Conservation (phyloP, 2,797 vertebrate genomes). For the Botia kubotai region DNA sequence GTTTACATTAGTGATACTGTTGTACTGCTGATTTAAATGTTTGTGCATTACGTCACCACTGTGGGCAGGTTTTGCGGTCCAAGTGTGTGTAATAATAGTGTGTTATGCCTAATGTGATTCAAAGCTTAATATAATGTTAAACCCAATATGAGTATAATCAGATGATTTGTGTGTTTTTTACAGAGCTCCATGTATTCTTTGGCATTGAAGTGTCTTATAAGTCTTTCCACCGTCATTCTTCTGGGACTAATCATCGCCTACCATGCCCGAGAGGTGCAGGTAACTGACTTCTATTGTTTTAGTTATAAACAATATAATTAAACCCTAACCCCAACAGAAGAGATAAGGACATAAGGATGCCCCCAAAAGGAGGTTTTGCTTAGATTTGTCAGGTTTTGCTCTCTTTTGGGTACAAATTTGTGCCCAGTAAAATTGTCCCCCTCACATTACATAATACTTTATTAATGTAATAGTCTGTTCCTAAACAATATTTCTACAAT, state of each 20-base stretch:
- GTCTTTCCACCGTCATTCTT: constrained; percentile 94
- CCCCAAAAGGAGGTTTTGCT: too few species aligned
- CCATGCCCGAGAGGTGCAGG: constrained; percentile 97
- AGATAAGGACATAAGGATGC: too few species aligned
- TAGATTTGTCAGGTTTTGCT: too few species aligned
- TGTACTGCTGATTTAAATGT: background rate
- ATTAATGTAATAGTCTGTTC: background rate
- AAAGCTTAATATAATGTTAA: constrained; percentile 1
- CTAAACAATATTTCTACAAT: background rate
- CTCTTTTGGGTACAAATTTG: too few species aligned
- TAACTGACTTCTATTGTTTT: constrained; percentile 63
- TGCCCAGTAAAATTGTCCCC: too few species aligned
- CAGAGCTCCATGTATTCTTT: constrained; percentile 66
- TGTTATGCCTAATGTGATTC: constrained; percentile 13
- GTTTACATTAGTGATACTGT: background rate
- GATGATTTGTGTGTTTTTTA: constrained; percentile 46
- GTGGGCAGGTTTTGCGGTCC: background rate
- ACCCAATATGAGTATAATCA: constrained; percentile 13
- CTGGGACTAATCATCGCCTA: constrained; percentile 97
- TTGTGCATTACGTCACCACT: background rate
- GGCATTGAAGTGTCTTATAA: constrained; percentile 90
- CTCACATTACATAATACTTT: background rate
- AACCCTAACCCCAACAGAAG: too few species aligned
- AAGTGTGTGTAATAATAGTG: constrained; percentile 19
- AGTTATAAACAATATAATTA: too few species aligned